Evolutionary conservation across 2,888 invertebrate species (phyloP), one percentile per base, ranked within the genome.

Genomic region (Coelopa pilipes): DNA sequence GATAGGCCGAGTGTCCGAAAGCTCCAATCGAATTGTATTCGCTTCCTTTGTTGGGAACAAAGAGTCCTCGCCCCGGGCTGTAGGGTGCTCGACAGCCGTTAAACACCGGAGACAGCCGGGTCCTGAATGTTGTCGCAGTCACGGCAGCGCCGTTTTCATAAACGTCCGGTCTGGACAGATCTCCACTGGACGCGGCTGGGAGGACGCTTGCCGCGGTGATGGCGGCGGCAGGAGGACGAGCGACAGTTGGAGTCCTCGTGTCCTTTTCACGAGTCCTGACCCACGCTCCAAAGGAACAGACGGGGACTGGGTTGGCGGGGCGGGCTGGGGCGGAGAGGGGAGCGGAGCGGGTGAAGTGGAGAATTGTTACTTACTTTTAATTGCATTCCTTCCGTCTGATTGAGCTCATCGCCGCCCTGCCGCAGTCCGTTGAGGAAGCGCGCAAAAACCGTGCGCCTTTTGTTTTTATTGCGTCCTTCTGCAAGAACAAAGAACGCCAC

Each of bases 331-430:
- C 24, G 66, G 65, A 21, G 24, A 15, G n/a, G 57, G 13, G 63
- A 46, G 47, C 15, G 57, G 57, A 59, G 45, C 15, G 21, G 49
- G 21, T 24, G 24, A n/a, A 34, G 53, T 11, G 21, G 57, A 17
- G 50, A 70, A 70, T 50, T 79, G 76, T 78, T 73, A 82, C 86
- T 84, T 82, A 87, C 87, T 84, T 87, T 87, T 79, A 87, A 80
- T 82, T 87, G 87, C 85, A 87, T 87, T 81, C 86, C 87, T 81
- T 87, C 87, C 75, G 82, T 82, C 74, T 85, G 87, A 79, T 84
- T 86, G 72, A 87, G 82, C 76, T 87, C 87, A 79, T 86, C 87
- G 73, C 83, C 86, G 76, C 82, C 85, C 72, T 87, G 87, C 77
- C 87, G 82, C 73, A 87, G 81, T 72, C 87, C 87, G 76, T 85